Evolutionary conservation across 2,113 vertebrate genomes (phyloP).

Genomic region (Ranitomeya imitator): DNA sequence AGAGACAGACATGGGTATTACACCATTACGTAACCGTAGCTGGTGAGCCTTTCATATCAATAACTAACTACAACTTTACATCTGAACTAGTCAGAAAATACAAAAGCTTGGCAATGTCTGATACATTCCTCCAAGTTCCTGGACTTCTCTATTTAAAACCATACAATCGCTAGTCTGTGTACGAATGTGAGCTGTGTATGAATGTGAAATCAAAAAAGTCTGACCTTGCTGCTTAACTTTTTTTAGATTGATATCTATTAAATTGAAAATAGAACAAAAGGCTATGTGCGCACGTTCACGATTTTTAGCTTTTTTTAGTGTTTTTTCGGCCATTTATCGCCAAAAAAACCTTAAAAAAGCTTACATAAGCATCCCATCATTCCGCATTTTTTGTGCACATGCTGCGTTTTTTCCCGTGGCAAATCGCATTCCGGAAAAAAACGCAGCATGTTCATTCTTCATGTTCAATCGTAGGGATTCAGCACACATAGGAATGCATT

Average conservation of each 20-base stretch:
- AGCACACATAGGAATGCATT: too few relatives aligned
- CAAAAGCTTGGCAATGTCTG: not conserved
- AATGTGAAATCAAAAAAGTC: conserved; percentile 74
- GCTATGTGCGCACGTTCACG: too few relatives aligned
- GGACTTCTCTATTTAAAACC: conserved; percentile 25
- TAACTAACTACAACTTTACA: not conserved
- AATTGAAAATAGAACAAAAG: conserved; percentile 39
- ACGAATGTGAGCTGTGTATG: conserved; percentile 60
- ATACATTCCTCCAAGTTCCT: conserved; percentile 5
- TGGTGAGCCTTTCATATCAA: not conserved
- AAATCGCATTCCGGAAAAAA: too few relatives aligned
- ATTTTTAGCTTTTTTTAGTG: too few relatives aligned
- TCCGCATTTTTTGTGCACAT: too few relatives aligned
- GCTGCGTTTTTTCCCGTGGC: too few relatives aligned
- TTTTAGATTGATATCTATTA: conserved; percentile 62
- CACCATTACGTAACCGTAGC: not conserved
- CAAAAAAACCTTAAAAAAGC: too few relatives aligned
- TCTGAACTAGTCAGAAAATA: not conserved
- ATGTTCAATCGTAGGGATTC: too few relatives aligned
- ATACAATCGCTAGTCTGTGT: conserved; percentile 2
- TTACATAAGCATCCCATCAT: too few relatives aligned
- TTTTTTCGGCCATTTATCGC: too few relatives aligned
- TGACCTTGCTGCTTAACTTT: conserved; percentile 65
- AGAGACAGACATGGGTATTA: not conserved
- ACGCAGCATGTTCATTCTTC: too few relatives aligned